A percentile compares a stretch with the other conserved stretches of the same genome.
phyloP scores from a whole-genome alignment of 2,797 vertebrate genomes.

The Ctenosaura bakeri region DNA sequence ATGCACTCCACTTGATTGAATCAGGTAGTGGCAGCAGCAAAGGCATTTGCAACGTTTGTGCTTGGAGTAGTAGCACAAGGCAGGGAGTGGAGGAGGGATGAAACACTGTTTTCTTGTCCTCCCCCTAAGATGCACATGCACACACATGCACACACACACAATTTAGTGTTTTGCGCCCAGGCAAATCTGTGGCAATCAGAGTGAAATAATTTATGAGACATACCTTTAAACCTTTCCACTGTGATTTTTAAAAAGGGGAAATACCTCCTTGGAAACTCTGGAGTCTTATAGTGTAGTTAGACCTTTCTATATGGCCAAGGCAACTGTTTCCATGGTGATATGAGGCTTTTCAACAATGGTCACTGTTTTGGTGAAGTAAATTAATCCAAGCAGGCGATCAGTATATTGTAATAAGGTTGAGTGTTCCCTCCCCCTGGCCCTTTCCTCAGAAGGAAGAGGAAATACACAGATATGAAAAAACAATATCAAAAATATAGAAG shows the following conservation, averaged over 20 bases:
- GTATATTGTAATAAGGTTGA: slow-evolving; percentile 51
- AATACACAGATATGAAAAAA: slow-evolving; percentile 27
- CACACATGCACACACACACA: not conserved
- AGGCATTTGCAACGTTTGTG: slow-evolving; percentile 91
- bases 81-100: slow-evolving; percentile 72
- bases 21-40: slow-evolving; percentile 92
- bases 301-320: slow-evolving; percentile 69
- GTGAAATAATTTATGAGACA: slow-evolving; percentile 51
- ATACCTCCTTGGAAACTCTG: slow-evolving; percentile 52
- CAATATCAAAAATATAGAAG: slow-evolving; percentile 1
- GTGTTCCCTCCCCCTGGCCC: not conserved
- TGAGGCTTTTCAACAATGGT: slow-evolving; percentile 61
- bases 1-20: slow-evolving; percentile 98
- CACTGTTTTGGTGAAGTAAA: slow-evolving; percentile 67
- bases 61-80: slow-evolving; percentile 90
- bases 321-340: slow-evolving; percentile 65
- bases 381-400: slow-evolving; percentile 70
- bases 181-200: slow-evolving; percentile 74
- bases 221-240: slow-evolving; percentile 32
- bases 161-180: slow-evolving; percentile 82
- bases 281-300: slow-evolving; percentile 49
- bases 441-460: not conserved
- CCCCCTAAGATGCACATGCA: slow-evolving; percentile 58
- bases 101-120: slow-evolving; percentile 89
- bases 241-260: slow-evolving; percentile 38